Conservation (phyloP, 1,140 invertebrate genomes). For the Chlorops oryzae region DNA sequence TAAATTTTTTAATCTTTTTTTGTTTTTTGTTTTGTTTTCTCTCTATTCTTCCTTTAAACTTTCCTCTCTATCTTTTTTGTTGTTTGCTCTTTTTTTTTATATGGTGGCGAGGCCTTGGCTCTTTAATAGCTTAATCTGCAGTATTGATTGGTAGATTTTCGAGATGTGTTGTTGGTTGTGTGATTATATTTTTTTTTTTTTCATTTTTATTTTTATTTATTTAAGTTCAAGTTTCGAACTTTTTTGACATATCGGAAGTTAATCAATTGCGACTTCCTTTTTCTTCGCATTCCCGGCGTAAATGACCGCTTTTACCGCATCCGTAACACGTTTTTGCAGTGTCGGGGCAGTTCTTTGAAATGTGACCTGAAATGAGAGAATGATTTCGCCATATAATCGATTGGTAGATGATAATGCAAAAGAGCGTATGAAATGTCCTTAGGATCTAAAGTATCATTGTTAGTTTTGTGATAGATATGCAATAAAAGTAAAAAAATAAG, state of each 20-base stretch:
- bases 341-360: constrained; percentile 82
- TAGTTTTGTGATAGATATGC: too few species aligned
- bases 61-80: constrained; percentile 17
- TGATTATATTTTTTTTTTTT: constrained; percentile 27
- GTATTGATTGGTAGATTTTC: too few species aligned
- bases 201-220: constrained; percentile 36
- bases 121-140: too few species aligned
- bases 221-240: constrained; percentile 44
- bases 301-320: constrained; percentile 82
- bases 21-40: constrained; percentile 15
- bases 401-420: too few species aligned
- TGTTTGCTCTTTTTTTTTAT: constrained; percentile 20
- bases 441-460: too few species aligned
- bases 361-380: too few species aligned
- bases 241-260: not conserved
- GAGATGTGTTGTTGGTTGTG: too few species aligned
- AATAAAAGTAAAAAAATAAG: too few species aligned
- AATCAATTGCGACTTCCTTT: constrained; percentile 50
- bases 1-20: too few species aligned
- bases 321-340: constrained; percentile 80
- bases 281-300: constrained; percentile 82
- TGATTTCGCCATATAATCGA: too few species aligned
- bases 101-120: too few species aligned
- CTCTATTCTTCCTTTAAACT: constrained; percentile 21
- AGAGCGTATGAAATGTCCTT: too few species aligned